phyloP scores from a whole-genome alignment of 2,113 vertebrate genomes.

The Axis porcinus region DNA sequence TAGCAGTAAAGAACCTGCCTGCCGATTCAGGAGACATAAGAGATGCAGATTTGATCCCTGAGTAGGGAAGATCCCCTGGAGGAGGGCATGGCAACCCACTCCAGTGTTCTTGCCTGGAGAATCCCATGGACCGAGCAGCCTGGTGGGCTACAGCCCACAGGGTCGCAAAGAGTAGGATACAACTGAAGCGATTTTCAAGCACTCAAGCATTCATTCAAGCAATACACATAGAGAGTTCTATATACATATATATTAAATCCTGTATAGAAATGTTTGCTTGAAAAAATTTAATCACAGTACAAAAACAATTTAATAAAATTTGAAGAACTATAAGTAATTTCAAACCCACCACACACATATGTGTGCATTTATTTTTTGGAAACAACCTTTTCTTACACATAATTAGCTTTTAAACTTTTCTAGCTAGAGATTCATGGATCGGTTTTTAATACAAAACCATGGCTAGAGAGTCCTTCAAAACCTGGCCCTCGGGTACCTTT shows the following conservation, averaged over 20 bases:
- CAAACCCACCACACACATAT: background rate
- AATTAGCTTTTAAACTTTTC: background rate
- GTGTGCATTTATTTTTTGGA: background rate
- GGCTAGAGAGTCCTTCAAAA: background rate
- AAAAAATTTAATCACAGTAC: background rate
- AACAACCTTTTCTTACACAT: background rate
- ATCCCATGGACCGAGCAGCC: background rate
- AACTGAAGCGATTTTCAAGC: background rate
- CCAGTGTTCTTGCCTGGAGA: background rate
- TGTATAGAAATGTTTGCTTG: background rate
- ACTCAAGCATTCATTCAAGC: background rate
- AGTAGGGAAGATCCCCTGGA: background rate
- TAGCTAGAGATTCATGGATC: background rate
- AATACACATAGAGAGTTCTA: background rate
- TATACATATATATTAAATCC: background rate
- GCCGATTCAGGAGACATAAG: background rate
- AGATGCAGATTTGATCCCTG: background rate
- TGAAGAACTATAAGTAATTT: background rate
- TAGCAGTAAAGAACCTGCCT: background rate
- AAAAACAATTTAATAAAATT: background rate
- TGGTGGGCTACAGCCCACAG: accelerated
- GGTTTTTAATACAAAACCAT: background rate
- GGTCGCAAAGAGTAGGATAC: background rate
- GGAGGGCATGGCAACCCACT: background rate
- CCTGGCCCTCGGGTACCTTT: background rate